Conservation (phyloP, 2,888 invertebrate species). For the Fabriciana adippe region DNA sequence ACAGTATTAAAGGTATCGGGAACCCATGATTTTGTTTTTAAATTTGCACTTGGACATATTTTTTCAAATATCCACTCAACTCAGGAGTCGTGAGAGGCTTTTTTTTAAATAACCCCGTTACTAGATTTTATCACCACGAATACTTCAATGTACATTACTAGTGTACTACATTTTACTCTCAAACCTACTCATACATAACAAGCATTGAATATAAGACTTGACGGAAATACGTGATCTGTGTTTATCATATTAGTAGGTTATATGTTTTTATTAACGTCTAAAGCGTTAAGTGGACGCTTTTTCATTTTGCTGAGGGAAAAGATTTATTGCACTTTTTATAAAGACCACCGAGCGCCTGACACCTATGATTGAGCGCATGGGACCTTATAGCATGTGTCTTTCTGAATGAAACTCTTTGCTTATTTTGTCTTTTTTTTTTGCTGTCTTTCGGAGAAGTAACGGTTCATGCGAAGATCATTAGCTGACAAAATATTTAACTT, state of each 20-base stretch:
- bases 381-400: slow-evolving; percentile 48
- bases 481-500: slow-evolving; percentile 28
- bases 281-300: slow-evolving; percentile 39
- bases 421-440: slow-evolving; percentile 29
- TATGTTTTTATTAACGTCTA: slow-evolving; percentile 42
- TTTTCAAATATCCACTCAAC: slow-evolving; percentile 60
- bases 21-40: slow-evolving; percentile 20
- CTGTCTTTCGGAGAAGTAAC: slow-evolving; percentile 35
- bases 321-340: slow-evolving; percentile 56
- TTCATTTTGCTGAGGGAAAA: slow-evolving; percentile 40
- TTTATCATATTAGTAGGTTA: slow-evolving; percentile 27
- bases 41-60: slow-evolving; percentile 44
- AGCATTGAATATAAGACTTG: slow-evolving; percentile 35
- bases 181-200: slow-evolving; percentile 30
- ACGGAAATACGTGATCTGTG: slow-evolving; percentile 9
- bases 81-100: slow-evolving; percentile 73
- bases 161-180: slow-evolving; percentile 32
- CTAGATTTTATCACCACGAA: slow-evolving; percentile 43
- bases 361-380: slow-evolving; percentile 53
- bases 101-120: slow-evolving; percentile 58
- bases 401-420: slow-evolving; percentile 45
- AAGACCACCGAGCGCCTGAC: slow-evolving; percentile 55
- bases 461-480: slow-evolving; percentile 31
- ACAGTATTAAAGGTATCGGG: slow-evolving; percentile 26
- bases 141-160: slow-evolving; percentile 37